These are phyloP conservation scores for Hippocampus zosterae DNA, from an alignment of 2,113 vertebrate species.

Conservation along the genomic window DNA sequence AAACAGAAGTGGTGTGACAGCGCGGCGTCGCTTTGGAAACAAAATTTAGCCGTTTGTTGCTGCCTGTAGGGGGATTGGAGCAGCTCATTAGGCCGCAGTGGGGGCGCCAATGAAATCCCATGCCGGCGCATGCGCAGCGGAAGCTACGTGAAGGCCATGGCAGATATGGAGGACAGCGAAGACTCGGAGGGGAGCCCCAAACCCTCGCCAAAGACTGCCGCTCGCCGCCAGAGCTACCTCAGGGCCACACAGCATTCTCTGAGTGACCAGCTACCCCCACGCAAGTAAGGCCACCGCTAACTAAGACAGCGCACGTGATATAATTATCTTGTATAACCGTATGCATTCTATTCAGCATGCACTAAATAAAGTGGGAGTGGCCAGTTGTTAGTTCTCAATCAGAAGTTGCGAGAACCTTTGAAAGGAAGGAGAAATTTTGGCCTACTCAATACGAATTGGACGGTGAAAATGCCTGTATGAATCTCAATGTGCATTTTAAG, in stretches of 20 bases:
- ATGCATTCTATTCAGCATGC: not conserved
- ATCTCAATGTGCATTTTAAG: no score
- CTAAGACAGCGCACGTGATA: not conserved
- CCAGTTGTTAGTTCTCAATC: not conserved
- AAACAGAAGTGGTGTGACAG: not conserved
- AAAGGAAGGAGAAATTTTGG: not conserved
- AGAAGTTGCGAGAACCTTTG: not conserved
- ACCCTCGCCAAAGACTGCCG: conserved; percentile 91
- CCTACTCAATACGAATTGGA: not conserved
- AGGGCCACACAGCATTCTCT: conserved; percentile 97
- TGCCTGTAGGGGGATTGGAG: conserved; percentile 84
- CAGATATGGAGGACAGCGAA: conserved; percentile 91
- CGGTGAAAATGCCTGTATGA: not conserved
- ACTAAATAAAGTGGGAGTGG: not conserved
- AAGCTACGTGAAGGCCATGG: conserved; percentile 99
- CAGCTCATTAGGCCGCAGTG: conserved; percentile 79
- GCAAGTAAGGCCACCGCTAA: conserved; percentile 77
- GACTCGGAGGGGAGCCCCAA: conserved; percentile 94
- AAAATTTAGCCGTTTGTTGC: conserved; percentile 65
- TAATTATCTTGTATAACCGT: not conserved
- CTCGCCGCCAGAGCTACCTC: conserved; percentile 98
- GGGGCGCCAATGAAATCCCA: conserved; percentile 81
- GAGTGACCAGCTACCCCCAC: conserved; percentile 92
- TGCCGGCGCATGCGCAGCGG: conserved; percentile 97
- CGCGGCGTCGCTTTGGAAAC: not conserved